Base-by-base conservation (phyloP, 1,140 invertebrate genomes). In the Nasonia vitripennis region DNA sequence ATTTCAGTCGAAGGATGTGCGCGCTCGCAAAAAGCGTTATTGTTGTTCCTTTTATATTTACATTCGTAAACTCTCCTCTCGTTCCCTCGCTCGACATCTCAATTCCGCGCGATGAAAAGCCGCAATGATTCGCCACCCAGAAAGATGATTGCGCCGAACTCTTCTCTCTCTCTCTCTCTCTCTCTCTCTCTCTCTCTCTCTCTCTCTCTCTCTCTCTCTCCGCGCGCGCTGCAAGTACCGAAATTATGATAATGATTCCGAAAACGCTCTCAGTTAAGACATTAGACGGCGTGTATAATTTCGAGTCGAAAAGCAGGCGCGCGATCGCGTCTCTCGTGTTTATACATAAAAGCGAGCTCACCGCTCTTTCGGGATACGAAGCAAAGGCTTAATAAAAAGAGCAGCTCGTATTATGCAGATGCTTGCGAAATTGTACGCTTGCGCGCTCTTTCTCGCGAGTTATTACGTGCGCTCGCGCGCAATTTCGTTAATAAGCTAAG, bases 211-310 rank as follows among this genome's bases (percentile, higher is more conserved):
- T 3, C 10, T 27, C 7, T 84, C 51, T 41, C 3, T 2, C n/a
- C n/a, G 73, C 79, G 75, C 83, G 86, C 62, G 82, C 83, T 87
- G 87, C 86, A 87, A 88, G 89, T 88, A 87, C 89, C 89, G 85
- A 91, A 91, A 92, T 92, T 92, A 92, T 90, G 89, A 92, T 92
- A 91, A 92, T 92, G 91, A 91, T 90, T 91, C 87, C 74, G 83
- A 88, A 88, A 87, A 20, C 83, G 88, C 89, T 91, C 91, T 91
- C 90, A 91, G 91, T 92, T 92, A 91, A 92, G 91, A 92, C 91
- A 92, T 92, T 91, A 92, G 89, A 85, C 75, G 87, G 88, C 88
- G 87, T 37, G 34, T 90, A 89, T 91, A 92, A 92, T 92, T 92
- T 90, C 27, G 55, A 4, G 89, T 86, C 82, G 88, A 89, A 88